Percentiles rank a stretch among this genome's conserved stretches.
Conservation (phyloP, 2,888 invertebrate species). For the Conops quadrifasciatus region DNA sequence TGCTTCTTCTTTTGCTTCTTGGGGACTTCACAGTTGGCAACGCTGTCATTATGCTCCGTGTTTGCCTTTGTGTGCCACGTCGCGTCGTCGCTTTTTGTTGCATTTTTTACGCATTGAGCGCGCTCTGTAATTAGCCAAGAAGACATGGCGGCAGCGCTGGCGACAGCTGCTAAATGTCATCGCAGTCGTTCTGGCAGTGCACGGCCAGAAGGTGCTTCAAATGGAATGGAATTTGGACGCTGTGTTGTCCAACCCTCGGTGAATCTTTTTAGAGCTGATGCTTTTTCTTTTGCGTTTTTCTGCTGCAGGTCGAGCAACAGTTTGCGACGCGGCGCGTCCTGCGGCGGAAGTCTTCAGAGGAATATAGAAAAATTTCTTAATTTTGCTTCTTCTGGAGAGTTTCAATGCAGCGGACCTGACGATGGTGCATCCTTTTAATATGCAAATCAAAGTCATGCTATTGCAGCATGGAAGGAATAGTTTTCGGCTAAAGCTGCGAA, state of each 20-base stretch:
- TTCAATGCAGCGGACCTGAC: not conserved
- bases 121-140: conserved; percentile 41
- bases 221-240: not conserved
- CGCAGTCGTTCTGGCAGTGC: not conserved
- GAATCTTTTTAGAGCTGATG: not conserved
- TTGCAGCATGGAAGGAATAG: not conserved
- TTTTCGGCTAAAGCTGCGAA: not conserved
- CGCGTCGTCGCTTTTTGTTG: conserved; percentile 1
- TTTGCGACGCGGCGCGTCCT: conserved; percentile 50
- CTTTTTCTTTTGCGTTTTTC: conserved; percentile 5
- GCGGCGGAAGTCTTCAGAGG: not conserved
- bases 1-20: conserved; percentile 19
- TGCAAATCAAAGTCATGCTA: conserved; percentile 12
- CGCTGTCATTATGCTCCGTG: not conserved
- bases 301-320: conserved; percentile 43
- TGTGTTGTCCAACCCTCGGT: not conserved
- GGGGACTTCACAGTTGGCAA: conserved; percentile 20
- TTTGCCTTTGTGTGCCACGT: not conserved
- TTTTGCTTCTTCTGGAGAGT: not conserved
- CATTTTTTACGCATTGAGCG: conserved; percentile 21
- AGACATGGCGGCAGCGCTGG: conserved; percentile 16
- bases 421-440: conserved; percentile 16
- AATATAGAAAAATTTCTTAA: conserved; percentile 17
- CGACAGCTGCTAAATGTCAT: conserved; percentile 32
- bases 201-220: not conserved